phyloP scores from a whole-genome alignment of 2,888 invertebrate species.

The Kryphioiulus occultus region DNA sequence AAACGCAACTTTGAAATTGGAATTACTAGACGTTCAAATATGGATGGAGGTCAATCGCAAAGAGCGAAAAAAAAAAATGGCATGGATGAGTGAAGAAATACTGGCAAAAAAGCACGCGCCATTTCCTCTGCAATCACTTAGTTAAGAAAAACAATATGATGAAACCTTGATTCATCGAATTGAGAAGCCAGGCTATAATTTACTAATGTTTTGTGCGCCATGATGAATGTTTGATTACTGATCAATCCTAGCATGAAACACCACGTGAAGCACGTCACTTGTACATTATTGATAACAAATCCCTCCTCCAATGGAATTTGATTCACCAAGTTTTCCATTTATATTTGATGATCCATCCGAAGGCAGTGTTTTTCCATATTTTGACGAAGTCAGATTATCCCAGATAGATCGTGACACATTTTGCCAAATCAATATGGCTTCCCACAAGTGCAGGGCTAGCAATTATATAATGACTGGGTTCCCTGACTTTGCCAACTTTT shows the following conservation, averaged over 20 bases:
- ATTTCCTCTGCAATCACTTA: no score
- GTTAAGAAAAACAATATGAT: neutral
- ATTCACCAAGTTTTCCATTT: neutral
- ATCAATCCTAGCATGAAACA: neutral
- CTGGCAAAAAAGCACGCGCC: neutral
- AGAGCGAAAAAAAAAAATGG: neutral
- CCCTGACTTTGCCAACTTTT: no score
- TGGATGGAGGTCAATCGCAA: neutral
- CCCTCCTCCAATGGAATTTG: neutral
- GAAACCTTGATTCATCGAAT: no score
- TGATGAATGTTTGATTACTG: neutral
- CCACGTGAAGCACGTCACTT: neutral
- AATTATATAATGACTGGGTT: no score
- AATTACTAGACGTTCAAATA: neutral
- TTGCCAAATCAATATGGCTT: no score
- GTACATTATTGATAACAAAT: neutral
- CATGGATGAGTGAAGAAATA: neutral
- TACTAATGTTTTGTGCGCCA: neutral
- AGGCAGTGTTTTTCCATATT: neutral
- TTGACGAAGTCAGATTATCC: neutral
- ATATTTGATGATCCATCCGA: neutral
- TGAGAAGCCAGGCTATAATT: no score
- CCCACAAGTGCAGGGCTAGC: no score
- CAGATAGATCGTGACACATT: neutral
- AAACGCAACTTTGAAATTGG: neutral